Evolutionary conservation across 2,888 invertebrate genomes (phyloP), one percentile per base, ranked within the genome.

Genomic region (Trissonchulus latispiculum): DNA sequence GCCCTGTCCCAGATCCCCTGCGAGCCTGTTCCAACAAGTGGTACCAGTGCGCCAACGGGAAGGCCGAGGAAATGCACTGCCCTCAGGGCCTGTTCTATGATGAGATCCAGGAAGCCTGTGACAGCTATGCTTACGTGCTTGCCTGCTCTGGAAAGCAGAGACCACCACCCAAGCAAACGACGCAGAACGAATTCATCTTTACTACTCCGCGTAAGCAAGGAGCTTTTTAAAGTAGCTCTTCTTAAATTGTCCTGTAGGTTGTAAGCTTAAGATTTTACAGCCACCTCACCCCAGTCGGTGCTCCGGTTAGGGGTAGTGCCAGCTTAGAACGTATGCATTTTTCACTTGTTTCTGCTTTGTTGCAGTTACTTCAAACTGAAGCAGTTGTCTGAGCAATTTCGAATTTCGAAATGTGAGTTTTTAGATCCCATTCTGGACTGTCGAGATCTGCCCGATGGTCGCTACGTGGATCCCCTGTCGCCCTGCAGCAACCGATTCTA

Each of bases 401-500:
- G n/a, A 59, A 59, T 59, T 15, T 15, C 59, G n/a, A 59, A 59
- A 15, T 59, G 59, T 59, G 59, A 59, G 59, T 59, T n/a, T 59
- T 59, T 59, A n/a, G 15, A 15, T 59, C n/a, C n/a, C n/a, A n/a
- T n/a, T 59, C 59, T 62, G 8, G 64, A 62, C 28, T 62, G 64
- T 8, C 28, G 64, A 62, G 15, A 62, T 3, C 48, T 8, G 8
- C 8, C 8, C 8, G 48, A 70, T 36, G 70, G 70, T 37, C 23
- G 8, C 2, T 70, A 70, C 37, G 37, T n/a, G 15, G 29, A 70
- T 28, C 70, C 70, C 35, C 23, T 28, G 37, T 28, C n/a, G 3
- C 28, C 70, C n/a, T 68, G 68, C n/a, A 68, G 68, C 32, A 31
- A 33, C 68, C 2, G 2, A 31, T 68, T 29, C 35, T 68, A 8